Evolutionary conservation across 2,113 vertebrate species (phyloP).

Genomic region (Percopsis transmontana): DNA sequence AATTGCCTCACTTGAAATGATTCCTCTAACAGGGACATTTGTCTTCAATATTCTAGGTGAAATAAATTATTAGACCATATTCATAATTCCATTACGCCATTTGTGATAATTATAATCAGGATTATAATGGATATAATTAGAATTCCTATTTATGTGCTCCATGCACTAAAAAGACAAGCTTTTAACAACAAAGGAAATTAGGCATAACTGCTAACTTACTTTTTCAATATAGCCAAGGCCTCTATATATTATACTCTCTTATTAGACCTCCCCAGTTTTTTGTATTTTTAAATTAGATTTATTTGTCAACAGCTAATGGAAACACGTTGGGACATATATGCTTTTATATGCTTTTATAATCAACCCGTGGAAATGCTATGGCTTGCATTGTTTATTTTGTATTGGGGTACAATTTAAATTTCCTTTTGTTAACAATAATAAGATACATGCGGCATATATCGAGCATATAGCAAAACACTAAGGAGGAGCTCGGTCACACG

Average conservation of each 20-base stretch:
- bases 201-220: too few relatives aligned
- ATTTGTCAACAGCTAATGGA: not conserved
- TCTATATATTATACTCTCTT: too few relatives aligned
- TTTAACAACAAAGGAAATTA: too few relatives aligned
- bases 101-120: not conserved
- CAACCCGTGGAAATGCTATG: not conserved
- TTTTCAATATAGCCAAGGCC: too few relatives aligned
- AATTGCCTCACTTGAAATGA: not conserved
- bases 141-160: too few relatives aligned
- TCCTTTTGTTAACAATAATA: not conserved
- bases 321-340: not conserved
- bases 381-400: not conserved
- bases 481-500: constrained; percentile 17
- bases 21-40: not conserved
- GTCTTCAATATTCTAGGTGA: not conserved
- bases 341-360: not conserved
- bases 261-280: too few relatives aligned
- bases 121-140: not conserved
- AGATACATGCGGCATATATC: too few relatives aligned
- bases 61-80: not conserved
- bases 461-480: not conserved
- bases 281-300: too few relatives aligned
- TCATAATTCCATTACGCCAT: not conserved
- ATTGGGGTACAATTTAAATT: not conserved
- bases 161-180: too few relatives aligned